Conservation (phyloP, 2,797 vertebrate genomes). For the Merluccius polli region DNA sequence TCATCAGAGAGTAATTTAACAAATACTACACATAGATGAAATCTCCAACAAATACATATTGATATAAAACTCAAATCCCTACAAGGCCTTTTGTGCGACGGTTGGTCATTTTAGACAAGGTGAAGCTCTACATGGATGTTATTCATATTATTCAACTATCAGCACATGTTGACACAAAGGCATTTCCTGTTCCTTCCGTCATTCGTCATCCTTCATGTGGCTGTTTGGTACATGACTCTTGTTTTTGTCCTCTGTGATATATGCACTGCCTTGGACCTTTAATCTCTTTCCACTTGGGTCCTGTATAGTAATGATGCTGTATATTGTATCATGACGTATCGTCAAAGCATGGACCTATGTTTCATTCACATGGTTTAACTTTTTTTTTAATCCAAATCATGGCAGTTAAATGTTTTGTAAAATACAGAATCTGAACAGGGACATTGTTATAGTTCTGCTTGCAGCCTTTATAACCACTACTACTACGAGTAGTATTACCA, state of each 20-base stretch:
- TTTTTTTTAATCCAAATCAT: too few relatives aligned
- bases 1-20: background rate
- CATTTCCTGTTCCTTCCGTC: constrained; percentile 45
- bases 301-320: too few relatives aligned
- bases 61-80: background rate
- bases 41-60: background rate
- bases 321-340: too few relatives aligned
- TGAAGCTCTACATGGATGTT: constrained; percentile 12
- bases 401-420: too few relatives aligned
- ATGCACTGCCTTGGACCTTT: background rate
- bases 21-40: background rate
- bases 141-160: constrained; percentile 47
- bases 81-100: background rate
- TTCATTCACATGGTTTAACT: background rate
- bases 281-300: too few relatives aligned
- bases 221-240: background rate
- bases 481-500: too few relatives aligned
- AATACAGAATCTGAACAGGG: too few relatives aligned
- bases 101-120: background rate
- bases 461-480: background rate
- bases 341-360: too few relatives aligned
- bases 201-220: background rate
- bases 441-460: background rate
- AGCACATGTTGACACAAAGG: constrained; percentile 20
- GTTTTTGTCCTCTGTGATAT: constrained; percentile 15